Percentiles rank a stretch among this genome's conserved stretches.
Evolutionary conservation across 2,113 vertebrate genomes (phyloP).

Genomic region (Sporophila hypoxantha): DNA sequence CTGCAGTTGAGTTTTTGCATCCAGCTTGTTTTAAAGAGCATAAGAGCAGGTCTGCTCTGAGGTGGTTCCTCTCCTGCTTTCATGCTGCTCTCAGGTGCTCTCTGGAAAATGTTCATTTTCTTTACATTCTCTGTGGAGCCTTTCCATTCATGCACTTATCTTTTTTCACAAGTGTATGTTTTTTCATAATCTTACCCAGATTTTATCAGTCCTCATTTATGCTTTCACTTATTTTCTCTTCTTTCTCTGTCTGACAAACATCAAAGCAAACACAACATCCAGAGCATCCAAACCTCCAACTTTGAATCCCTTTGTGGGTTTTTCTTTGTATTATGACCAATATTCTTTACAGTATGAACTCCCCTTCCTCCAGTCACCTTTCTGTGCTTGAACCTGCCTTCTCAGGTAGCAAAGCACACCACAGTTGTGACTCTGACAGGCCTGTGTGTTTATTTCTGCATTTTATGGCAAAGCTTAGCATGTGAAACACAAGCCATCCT

Average conservation of each 20-base stretch:
- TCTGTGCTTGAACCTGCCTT: not conserved
- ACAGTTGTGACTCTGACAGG: not conserved
- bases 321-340: not conserved
- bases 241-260: not conserved
- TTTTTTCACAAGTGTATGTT: not conserved
- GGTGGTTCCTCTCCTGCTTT: not conserved
- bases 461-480: conserved; percentile 11
- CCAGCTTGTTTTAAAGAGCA: not conserved
- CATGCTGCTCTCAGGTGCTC: not conserved
- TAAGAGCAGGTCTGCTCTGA: not conserved
- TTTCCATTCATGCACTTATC: not conserved
- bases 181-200: not conserved
- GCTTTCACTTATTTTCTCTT: not conserved
- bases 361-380: not conserved
- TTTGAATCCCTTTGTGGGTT: not conserved
- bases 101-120: not conserved
- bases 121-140: not conserved
- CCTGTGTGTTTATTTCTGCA: not conserved
- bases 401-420: not conserved
- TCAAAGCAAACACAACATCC: conserved; percentile 12
- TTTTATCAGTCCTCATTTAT: not conserved
- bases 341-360: not conserved
- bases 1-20: not conserved
- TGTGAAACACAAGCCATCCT: not conserved
- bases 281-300: not conserved